Evolutionary conservation across 2,797 vertebrate species (phyloP), one percentile per base, ranked within the genome.

Genomic region (Scolopax rusticola): DNA sequence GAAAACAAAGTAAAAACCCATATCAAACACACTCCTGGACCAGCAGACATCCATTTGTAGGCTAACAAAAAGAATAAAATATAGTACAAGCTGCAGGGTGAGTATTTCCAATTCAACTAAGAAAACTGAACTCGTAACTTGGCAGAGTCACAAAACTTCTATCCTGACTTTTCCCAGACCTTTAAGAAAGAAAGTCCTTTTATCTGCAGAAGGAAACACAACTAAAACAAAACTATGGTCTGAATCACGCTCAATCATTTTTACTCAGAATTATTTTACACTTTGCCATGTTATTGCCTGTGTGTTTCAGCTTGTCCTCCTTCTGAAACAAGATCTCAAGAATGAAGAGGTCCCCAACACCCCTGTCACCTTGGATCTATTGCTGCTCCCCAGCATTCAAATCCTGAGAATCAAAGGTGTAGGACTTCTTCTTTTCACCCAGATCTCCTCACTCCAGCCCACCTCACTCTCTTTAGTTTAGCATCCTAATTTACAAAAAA

Each of bases 1-100:
- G 47, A 98, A 96, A 97, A 33, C 41, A 76, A 88, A 92, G 87
- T 45, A 33, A 54, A 91, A 77, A 19, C 12, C 36, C 60, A 53
- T 68, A 41, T 56, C 40, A 79, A 73, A 79, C 23, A 0, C 15
- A 68, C 12, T 81, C 19, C 61, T 79, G 59, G 28, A 38, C 8
- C 47, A 69, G 41, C 47, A 8, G 36, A 50, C 48, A 50, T 20
- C 12, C 12, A 50, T 43, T 68, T 74, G 36, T 18, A 64, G 47
- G 38, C 38, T 68, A 82, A 51, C 38, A 89, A 33, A 64, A 68
- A 57, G 9, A 71, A 28, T 15, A 53, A 9, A 63, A 23, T 1
- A 47, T 0, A n/a, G 36, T 32, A 50, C 20, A 70, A 87, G 47
- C 5, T 15, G 25, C 11, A 85, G 21, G 17, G 40, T 14, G 30